Percentiles rank a stretch among this genome's conserved stretches.
These are phyloP conservation scores for Lasioglossum zephyrum DNA, from an alignment of 2,888 invertebrate genomes.

Conservation along the genomic window DNA sequence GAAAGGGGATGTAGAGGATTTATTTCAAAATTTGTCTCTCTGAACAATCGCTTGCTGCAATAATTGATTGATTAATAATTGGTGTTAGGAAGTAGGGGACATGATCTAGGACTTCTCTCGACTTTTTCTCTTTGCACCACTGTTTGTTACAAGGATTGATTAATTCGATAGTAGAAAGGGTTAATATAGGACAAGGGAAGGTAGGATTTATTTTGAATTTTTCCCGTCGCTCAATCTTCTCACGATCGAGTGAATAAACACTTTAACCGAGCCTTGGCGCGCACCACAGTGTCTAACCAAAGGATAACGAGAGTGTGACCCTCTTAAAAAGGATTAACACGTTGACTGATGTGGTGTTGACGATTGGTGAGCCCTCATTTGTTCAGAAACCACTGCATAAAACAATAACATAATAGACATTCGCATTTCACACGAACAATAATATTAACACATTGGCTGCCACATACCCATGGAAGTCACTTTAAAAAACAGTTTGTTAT, in stretches of 20 bases:
- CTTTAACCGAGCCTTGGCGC: constrained; percentile 1
- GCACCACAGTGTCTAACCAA: neutral
- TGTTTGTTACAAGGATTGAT: neutral
- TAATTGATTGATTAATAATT: neutral
- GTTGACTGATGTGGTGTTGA: neutral
- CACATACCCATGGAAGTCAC: neutral
- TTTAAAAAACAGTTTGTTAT: neutral
- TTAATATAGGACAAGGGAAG: neutral
- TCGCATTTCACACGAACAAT: neutral
- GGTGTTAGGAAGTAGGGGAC: rapidly evolving
- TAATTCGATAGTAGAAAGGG: neutral
- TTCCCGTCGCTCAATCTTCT: neutral
- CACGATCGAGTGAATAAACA: neutral
- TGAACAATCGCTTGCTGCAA: neutral
- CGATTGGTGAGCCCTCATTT: neutral
- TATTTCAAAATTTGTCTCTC: neutral
- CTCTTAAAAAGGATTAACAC: constrained; percentile 7
- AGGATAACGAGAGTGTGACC: constrained; percentile 9
- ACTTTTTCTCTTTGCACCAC: neutral
- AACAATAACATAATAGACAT: neutral
- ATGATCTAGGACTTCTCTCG: neutral
- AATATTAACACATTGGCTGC: neutral
- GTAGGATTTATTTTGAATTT: neutral
- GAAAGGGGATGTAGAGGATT: too few relatives aligned
- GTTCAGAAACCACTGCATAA: neutral